phyloP scores from a whole-genome alignment of 2,888 invertebrate species.

The Cephus rjabovi region DNA sequence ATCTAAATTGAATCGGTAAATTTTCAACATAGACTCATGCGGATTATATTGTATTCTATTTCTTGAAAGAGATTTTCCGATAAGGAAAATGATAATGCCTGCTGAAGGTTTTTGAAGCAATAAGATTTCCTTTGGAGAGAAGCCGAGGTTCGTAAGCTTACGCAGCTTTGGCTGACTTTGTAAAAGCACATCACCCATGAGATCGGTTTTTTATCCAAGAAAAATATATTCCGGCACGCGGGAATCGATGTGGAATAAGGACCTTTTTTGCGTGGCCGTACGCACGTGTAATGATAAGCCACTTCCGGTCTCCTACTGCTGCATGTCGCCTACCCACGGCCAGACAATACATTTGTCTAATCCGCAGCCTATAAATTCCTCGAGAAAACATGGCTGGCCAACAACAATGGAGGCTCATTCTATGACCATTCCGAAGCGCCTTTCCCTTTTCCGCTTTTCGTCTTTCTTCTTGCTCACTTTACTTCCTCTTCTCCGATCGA shows the following conservation, averaged over 20 bases:
- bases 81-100: too few species aligned
- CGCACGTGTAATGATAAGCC: neutral
- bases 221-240: neutral
- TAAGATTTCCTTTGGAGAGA: too few species aligned
- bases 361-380: neutral
- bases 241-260: neutral
- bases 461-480: constrained; percentile 12
- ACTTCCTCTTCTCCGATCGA: neutral
- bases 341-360: constrained; percentile 4
- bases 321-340: neutral
- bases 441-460: constrained; percentile 14
- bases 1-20: too few species aligned
- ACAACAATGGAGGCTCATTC: constrained; percentile 27
- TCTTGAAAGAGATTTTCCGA: too few species aligned
- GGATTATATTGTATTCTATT: too few species aligned
- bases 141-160: too few species aligned
- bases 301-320: neutral
- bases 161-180: too few species aligned
- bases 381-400: constrained; percentile 14
- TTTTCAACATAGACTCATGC: too few species aligned
- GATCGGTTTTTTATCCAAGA: too few species aligned
- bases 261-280: neutral
- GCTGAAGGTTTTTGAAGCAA: too few species aligned
- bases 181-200: too few species aligned
- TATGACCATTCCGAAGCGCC: constrained; percentile 8